These are phyloP conservation scores for Formica aserva DNA, from an alignment of 2,888 invertebrate species.

Conservation along the genomic window DNA sequence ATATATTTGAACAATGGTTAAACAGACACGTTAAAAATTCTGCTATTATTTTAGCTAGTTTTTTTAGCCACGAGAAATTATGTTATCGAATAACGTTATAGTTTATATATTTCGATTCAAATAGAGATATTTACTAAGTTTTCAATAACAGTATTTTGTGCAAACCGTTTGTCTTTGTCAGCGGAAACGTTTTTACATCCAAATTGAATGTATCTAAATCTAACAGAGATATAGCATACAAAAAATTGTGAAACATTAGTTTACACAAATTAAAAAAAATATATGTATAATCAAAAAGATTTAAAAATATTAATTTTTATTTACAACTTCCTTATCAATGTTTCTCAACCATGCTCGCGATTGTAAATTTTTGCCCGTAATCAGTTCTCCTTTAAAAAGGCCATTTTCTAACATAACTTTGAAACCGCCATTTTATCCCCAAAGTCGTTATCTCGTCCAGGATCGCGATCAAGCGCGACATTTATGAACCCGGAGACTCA, in stretches of 20 bases:
- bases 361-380: neutral
- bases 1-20: neutral
- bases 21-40: neutral
- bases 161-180: neutral
- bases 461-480: constrained; percentile 48
- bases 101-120: neutral
- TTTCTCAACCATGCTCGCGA: neutral
- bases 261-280: neutral
- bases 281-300: neutral
- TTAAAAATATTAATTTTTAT: neutral
- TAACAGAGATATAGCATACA: neutral
- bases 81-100: neutral
- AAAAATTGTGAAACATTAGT: neutral
- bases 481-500: constrained; percentile 46
- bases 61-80: neutral
- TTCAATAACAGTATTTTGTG: neutral
- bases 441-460: constrained; percentile 38
- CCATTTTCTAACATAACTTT: constrained; percentile 5
- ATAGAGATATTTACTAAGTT: neutral
- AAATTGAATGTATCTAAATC: neutral
- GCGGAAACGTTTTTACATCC: neutral
- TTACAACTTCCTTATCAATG: neutral
- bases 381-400: neutral
- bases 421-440: neutral
- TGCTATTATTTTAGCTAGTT: neutral